Base-by-base conservation (phyloP, 2,797 vertebrate genomes). In the Decapterus maruadsi region DNA sequence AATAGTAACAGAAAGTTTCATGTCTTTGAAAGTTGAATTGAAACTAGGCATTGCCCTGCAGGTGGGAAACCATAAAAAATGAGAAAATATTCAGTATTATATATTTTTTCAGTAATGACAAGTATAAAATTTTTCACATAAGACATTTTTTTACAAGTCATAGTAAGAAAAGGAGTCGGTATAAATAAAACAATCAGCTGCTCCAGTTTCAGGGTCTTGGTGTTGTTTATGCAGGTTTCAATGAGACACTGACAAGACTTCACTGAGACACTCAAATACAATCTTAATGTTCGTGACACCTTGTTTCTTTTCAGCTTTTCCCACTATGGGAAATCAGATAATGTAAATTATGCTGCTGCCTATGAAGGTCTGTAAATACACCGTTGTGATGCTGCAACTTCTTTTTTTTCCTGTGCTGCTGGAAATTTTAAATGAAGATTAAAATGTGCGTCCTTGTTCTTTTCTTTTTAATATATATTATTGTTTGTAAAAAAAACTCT, bases 351-450 rank as follows among this genome's bases (percentile, higher is more conserved):
- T 55, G 72, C 61, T 54, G 64, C 58, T 72, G 12, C 71, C 31
- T 54, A 14, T 7, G 34, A 36, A 36, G 7, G 8, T 73, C 46
- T 81, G 72, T 74, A 73, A 71, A 84, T 59, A 84, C 19, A 80
- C 8, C 0, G 5, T 5, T 58, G 5, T 65, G 55, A 80, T 57
- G 34, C 54, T 53, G 11, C 62, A 56, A 58, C 6, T 19, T 63
- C 16, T 75, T 72, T 48, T 68, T 58, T 75, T 72, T 48, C 64
- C 58, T 74, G 42, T 78, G 68, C 13, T 4, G 11, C 62, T 51
- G 63, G 34, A 46, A 22, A 45, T 64, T 60, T 65, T 26, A 29
- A 57, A 57, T 57, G 10, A 31, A 57, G 19, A 74, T 69, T 67
- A 61, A 76, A 75, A 57, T 72, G 22, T 73, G n/a, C 0, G 50